Evolutionary conservation across 2,113 vertebrate species (phyloP), one percentile per base, ranked within the genome.

Genomic region (Maccullochella peelii): DNA sequence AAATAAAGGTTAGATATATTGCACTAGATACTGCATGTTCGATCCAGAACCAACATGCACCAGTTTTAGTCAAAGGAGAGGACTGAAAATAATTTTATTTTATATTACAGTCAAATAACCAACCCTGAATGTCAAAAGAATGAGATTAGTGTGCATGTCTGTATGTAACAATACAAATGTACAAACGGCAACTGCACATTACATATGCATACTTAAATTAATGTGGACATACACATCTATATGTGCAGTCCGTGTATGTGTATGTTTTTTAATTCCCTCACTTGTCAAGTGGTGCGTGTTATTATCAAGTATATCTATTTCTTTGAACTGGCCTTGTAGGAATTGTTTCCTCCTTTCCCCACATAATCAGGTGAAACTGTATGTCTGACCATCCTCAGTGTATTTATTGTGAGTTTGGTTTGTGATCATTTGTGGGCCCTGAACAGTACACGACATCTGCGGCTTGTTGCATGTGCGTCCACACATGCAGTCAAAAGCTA

Each of bases 151-250:
- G 61, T 5, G 18, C 33, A 38, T 21, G 38, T n/a, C 2, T 2
- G 61, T 21, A 11, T 38, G 61, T 63, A 63, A 10, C 61, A 38
- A 1, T 23, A 23, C 14, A 18, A 12, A 10, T 42, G 44, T n/a
- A 21, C 16, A 30, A 6, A 20, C 15, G 30, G 36, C n/a, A 18
- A 18, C 16, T 18, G 47, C 15, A 18, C 47, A 49, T 49, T 16
- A 49, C 47, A 54, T 62, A 49, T 30, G 16, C 66, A 68, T 49
- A 49, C 66, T 25, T 25, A 67, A 67, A 62, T 67, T 27, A 67
- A 36, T 67, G n/a, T 18, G 14, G 6, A 1, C 11, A 58, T 38
- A 3, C 8, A 42, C 33, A 66, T 66, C 14, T 36, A 6, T 54
- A 27, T 38, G 4, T 66, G 14, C 42, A 6, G 6, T 25, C 27